Conservation (phyloP, 2,113 vertebrate species). For the Motacilla tschutschensis region DNA sequence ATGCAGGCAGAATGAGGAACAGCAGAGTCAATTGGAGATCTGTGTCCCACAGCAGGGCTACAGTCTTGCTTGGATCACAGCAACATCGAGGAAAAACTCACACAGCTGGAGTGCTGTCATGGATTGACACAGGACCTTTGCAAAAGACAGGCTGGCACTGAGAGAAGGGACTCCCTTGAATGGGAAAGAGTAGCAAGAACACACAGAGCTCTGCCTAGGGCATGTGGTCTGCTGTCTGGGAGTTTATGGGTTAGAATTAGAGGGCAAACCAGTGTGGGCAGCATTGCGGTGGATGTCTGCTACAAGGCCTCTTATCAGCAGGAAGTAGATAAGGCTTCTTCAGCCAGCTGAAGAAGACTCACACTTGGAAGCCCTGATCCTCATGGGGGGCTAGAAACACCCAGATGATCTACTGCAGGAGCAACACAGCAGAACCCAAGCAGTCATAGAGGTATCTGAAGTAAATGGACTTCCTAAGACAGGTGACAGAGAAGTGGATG, state of each 20-base stretch:
- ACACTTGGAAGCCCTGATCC: neutral
- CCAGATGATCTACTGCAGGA: neutral
- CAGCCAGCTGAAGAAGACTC: neutral
- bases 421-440: neutral
- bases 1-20: neutral
- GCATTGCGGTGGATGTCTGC: neutral
- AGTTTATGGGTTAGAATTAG: neutral
- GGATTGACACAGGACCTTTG: neutral
- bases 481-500: neutral
- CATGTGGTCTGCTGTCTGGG: neutral
- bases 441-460: neutral
- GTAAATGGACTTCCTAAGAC: neutral
- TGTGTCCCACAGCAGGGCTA: neutral
- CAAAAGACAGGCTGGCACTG: neutral
- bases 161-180: fast-evolving
- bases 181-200: neutral
- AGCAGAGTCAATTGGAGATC: neutral
- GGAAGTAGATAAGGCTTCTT: neutral
- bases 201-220: neutral
- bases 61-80: neutral
- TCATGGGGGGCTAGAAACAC: neutral
- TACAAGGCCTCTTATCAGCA: fast-evolving
- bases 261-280: neutral
- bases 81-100: neutral
- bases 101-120: neutral